Evolutionary conservation across 2,888 invertebrate species (phyloP), one percentile per base, ranked within the genome.

Genomic region (Pollenia labialis): DNA sequence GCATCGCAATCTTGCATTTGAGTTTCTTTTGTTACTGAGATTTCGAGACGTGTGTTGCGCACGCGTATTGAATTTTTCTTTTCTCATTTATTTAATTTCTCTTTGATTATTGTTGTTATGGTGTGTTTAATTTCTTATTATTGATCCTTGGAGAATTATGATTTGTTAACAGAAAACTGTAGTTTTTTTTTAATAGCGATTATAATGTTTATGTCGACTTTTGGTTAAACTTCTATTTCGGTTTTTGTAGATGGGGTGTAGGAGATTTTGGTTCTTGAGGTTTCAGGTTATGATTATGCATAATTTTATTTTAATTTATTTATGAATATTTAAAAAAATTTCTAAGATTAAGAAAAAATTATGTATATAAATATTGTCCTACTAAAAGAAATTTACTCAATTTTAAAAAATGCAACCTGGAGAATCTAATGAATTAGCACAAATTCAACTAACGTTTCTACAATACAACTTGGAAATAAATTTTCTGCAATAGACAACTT

Each of bases 131-230:
- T 81, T 81, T 81, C 74, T 81, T 86, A 46, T 68, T 68, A 58
- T 66, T 87, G 84, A 84, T 81, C 84, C 87, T 84, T 81, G 74
- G 87, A 84, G 84, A 72, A 81, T 84, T 81, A 84, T 81, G 77
- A 87, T 81, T 81, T 77, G 81, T 77, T 68, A 69, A 81, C 84
- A 87, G 81, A 84, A 87, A 84, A 84, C 81, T 66, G 60, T 46
- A 46, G 58, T 68, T 83, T 80, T 77, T 77, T 71, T 82, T 52
- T 50, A 58, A 58, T 72, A 42, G 18, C 62, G 48, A 76, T 83
- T 81, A 64, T 64, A 80, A 82, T 82, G 64, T 76, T 42, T 56
- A 32, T 77, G 58, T 71, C 23, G 74, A 74, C 8, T 60, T 68
- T 60, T 69, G 66, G 79, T 52, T 44, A 23, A 71, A 62, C 32